Conservation (phyloP, 2,888 invertebrate genomes). For the Mimumesa dahlbomi region DNA sequence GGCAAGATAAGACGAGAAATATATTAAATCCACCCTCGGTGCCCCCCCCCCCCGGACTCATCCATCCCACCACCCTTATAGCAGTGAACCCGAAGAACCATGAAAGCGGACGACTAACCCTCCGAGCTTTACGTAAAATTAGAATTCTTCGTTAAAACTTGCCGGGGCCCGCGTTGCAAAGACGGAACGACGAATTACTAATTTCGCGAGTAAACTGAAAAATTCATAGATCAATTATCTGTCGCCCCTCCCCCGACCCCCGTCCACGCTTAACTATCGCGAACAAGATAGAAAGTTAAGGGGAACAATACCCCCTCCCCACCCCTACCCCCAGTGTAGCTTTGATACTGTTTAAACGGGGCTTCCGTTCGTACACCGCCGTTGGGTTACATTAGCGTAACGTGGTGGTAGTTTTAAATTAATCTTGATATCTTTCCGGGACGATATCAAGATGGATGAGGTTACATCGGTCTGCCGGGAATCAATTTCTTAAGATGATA, state of each 20-base stretch:
- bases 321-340: no score
- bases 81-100: constrained; percentile 28
- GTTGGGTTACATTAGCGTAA: no score
- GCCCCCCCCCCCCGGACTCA: constrained; percentile 44
- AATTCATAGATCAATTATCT: constrained; percentile 52
- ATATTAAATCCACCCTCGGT: constrained; percentile 66
- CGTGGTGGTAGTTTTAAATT: no score
- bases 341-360: no score
- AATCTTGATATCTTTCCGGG: no score
- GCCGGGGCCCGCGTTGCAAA: not conserved
- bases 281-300: not conserved
- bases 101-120: constrained; percentile 35
- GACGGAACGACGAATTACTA: constrained; percentile 30
- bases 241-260: not conserved
- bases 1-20: constrained; percentile 68
- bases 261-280: no score
- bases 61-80: constrained; percentile 35
- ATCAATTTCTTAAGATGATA: no score
- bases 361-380: no score
- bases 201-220: constrained; percentile 54
- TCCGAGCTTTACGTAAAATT: constrained; percentile 53
- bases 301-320: no score
- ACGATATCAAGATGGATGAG: no score
- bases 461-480: no score
- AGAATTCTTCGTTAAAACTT: constrained; percentile 62